phyloP scores from a whole-genome alignment of 2,888 invertebrate genomes.

The Liposcelis brunnea region DNA sequence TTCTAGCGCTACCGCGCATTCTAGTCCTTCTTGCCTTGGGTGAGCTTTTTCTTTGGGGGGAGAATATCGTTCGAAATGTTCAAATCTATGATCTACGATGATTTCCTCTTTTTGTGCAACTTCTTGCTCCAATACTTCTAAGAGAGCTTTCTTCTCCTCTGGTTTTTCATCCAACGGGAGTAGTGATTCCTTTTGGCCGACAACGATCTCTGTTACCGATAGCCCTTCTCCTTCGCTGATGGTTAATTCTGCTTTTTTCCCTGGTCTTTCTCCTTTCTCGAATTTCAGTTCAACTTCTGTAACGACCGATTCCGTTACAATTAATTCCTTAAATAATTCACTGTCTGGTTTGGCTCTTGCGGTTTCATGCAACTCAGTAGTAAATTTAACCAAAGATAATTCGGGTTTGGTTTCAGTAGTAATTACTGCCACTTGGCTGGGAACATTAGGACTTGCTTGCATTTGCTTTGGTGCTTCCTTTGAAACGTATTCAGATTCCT shows the following conservation, averaged over 20 bases:
- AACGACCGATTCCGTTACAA: conserved; percentile 20
- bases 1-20: conserved; percentile 14
- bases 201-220: conserved; percentile 27
- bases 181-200: conserved; percentile 20
- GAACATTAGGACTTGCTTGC: not conserved
- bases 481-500: conserved; percentile 26
- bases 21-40: conserved; percentile 20
- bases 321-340: conserved; percentile 18
- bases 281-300: conserved; percentile 19
- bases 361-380: conserved; percentile 10
- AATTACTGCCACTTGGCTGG: conserved; percentile 18
- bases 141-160: conserved; percentile 17
- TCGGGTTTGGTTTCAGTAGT: conserved; percentile 21
- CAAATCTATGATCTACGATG: conserved; percentile 28
- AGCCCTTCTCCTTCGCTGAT: conserved; percentile 25
- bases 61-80: conserved; percentile 27
- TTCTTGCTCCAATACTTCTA: conserved; percentile 25
- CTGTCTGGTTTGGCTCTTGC: conserved; percentile 18
- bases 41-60: conserved; percentile 28
- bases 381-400: conserved; percentile 17
- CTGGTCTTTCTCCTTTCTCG: conserved; percentile 14
- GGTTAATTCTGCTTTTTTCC: conserved; percentile 16
- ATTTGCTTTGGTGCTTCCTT: conserved; percentile 22
- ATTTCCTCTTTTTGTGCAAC: conserved; percentile 33
- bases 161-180: conserved; percentile 17